phyloP scores from a whole-genome alignment of 2,113 vertebrate species.

The Charina bottae region DNA sequence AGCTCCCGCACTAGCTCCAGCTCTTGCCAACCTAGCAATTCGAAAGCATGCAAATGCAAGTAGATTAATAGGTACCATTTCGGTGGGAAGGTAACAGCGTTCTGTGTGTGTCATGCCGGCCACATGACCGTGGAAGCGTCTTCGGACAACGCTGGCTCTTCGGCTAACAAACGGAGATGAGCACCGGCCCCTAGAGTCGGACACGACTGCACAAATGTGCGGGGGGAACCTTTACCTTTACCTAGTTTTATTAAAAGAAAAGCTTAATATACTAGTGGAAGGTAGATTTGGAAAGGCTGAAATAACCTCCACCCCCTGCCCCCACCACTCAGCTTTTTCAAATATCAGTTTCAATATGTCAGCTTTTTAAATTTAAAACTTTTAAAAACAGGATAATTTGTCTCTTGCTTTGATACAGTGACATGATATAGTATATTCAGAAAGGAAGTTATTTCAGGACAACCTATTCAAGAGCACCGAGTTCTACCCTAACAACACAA shows the following conservation, averaged over 20 bases:
- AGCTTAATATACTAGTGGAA: not conserved
- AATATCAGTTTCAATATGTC: not conserved
- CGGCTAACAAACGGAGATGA: too few relatives aligned
- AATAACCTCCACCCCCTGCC: not conserved
- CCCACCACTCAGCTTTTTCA: not conserved
- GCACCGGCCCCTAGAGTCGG: too few relatives aligned
- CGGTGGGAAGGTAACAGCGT: too few relatives aligned
- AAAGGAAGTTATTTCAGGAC: constrained; percentile 16
- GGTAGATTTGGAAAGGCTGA: not conserved
- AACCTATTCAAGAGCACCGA: constrained; percentile 13
- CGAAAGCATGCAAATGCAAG: too few relatives aligned
- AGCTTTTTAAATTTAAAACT: not conserved
- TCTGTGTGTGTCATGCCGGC: too few relatives aligned
- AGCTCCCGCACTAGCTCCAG: too few relatives aligned
- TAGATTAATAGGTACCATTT: too few relatives aligned
- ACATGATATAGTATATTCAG: constrained; percentile 24
- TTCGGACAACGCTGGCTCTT: too few relatives aligned
- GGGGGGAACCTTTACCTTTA: too few relatives aligned
- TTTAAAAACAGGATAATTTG: not conserved
- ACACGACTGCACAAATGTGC: too few relatives aligned
- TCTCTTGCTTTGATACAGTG: constrained; percentile 26
- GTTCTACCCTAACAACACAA: constrained; percentile 45
- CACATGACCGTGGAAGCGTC: too few relatives aligned
- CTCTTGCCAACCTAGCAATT: too few relatives aligned
- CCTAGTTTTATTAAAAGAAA: not conserved